These are phyloP conservation scores for Aleadryas rufinucha DNA, from an alignment of 2,113 vertebrate genomes.

Conservation along the genomic window DNA sequence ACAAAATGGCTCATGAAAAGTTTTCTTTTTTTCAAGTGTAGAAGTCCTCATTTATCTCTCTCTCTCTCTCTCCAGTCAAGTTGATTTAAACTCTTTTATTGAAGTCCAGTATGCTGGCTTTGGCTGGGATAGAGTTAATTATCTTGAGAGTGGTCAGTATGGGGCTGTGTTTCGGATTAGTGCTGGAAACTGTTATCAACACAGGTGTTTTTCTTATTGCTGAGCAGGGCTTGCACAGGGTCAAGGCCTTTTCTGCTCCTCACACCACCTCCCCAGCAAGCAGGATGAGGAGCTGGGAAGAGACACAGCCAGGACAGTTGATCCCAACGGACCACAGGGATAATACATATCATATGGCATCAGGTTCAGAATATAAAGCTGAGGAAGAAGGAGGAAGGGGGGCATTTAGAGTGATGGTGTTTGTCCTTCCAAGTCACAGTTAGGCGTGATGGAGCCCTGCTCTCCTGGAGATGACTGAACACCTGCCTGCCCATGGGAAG, in stretches of 20 bases:
- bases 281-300: not conserved
- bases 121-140: not conserved
- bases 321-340: not conserved
- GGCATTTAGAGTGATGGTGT: accelerated
- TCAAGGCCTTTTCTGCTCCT: not conserved
- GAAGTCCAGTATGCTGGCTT: not conserved
- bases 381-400: not conserved
- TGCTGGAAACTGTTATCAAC: not conserved
- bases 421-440: not conserved
- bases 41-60: not conserved
- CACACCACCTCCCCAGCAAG: not conserved
- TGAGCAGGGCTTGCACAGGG: not conserved
- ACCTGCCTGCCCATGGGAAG: not conserved
- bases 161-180: not conserved
- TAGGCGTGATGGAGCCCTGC: accelerated
- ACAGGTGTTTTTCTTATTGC: not conserved
- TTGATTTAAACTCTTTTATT: not conserved
- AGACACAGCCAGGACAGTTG: not conserved
- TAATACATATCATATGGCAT: not conserved
- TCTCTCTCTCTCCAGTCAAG: not conserved
- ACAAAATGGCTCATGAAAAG: not conserved
- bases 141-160: not conserved
- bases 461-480: not conserved
- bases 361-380: not conserved
- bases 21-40: not conserved